Evolutionary conservation across 2,797 vertebrate genomes (phyloP).

Genomic region (Pelodytes ibericus): DNA sequence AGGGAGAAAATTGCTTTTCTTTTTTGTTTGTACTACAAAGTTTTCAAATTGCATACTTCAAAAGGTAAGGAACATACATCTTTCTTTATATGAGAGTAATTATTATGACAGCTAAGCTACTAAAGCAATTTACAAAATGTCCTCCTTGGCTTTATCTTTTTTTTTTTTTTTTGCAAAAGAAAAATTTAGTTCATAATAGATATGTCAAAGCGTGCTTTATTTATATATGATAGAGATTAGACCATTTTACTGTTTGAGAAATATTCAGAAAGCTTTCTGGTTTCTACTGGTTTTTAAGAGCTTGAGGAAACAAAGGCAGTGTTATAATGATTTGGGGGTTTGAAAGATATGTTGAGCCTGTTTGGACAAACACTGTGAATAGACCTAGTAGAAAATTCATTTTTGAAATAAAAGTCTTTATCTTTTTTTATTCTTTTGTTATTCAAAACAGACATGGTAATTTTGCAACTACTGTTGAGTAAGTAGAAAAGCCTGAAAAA

Average conservation of each 20-base stretch:
- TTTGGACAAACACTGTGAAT: conserved; percentile 30
- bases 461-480: conserved; percentile 29
- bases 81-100: conserved; percentile 40
- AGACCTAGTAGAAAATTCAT: conserved; percentile 20
- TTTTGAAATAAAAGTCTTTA: conserved; percentile 39
- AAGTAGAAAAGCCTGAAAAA: conserved; percentile 20
- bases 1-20: too few relatives aligned
- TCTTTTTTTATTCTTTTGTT: conserved; percentile 42
- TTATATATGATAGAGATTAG: conserved; percentile 40
- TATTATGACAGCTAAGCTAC: conserved; percentile 46
- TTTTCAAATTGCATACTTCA: conserved; percentile 24
- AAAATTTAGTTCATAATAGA: conserved; percentile 40
- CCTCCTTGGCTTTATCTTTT: conserved; percentile 35
- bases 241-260: conserved; percentile 43
- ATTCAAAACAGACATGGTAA: conserved; percentile 51
- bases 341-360: conserved; percentile 27
- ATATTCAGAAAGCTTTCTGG: background rate
- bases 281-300: conserved; percentile 19
- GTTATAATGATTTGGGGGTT: conserved; percentile 40
- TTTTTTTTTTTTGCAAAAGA: conserved; percentile 30
- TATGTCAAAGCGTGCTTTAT: conserved; percentile 44
- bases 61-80: conserved; percentile 18
- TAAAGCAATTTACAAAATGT: conserved; percentile 36
- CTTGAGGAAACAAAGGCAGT: conserved; percentile 38
- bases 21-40: conserved; percentile 6